Percentiles rank a stretch among this genome's conserved stretches.
Evolutionary conservation across 2,888 invertebrate species (phyloP).

Genomic region (Eretmocerus hayati): DNA sequence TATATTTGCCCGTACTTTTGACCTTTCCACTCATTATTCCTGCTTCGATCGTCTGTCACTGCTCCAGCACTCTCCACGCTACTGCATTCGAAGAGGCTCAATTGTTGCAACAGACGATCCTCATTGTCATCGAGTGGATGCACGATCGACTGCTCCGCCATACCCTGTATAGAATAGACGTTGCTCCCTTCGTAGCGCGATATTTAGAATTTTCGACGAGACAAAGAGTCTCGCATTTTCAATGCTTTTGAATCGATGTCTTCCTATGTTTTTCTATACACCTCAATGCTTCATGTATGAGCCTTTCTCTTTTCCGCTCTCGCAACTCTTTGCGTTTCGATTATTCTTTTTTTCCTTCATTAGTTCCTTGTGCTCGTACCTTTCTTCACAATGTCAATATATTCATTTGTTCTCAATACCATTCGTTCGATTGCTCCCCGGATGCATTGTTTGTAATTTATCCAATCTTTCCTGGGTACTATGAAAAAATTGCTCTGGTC

Average conservation of each 20-base stretch:
- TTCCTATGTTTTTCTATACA: background rate
- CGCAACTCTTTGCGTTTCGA: background rate
- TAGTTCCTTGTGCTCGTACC: background rate
- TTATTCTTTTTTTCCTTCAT: background rate
- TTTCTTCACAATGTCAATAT: background rate
- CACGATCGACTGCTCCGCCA: background rate
- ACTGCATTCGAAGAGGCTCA: background rate
- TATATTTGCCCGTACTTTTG: no score
- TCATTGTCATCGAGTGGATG: background rate
- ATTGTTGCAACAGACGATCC: background rate
- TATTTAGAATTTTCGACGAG: background rate
- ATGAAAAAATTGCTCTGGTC: no score
- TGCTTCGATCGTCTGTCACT: background rate
- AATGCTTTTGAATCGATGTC: background rate
- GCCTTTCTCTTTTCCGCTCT: background rate
- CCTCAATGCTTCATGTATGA: background rate
- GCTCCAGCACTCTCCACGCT: background rate
- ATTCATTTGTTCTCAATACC: background rate
- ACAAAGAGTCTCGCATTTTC: background rate
- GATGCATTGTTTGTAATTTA: background rate
- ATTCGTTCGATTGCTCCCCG: background rate
- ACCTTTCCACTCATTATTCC: no score
- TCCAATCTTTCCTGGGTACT: no score
- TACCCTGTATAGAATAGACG: background rate
- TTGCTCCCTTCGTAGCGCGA: background rate